Evolutionary conservation across 2,797 vertebrate genomes (phyloP).

Genomic region (Cynodonichthys magdalenae): DNA sequence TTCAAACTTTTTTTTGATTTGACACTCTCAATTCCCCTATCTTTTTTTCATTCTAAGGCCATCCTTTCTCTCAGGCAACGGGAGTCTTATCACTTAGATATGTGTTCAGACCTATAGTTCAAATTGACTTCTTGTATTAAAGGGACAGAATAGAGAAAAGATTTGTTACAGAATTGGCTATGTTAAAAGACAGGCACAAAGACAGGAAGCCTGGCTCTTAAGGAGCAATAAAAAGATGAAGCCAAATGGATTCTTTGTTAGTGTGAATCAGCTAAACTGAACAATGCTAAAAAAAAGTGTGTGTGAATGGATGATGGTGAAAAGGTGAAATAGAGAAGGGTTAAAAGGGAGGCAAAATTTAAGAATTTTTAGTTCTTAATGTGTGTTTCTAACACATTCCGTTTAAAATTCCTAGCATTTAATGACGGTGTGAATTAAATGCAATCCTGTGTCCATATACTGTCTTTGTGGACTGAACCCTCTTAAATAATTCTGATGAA

Average conservation of each 20-base stretch:
- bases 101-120: slow-evolving; percentile 44
- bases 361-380: too few relatives aligned
- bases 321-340: neutral
- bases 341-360: neutral
- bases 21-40: slow-evolving; percentile 5
- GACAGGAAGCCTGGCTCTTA: slow-evolving; percentile 19
- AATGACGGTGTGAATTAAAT: too few relatives aligned
- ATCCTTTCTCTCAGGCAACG: slow-evolving; percentile 15
- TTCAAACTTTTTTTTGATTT: slow-evolving; percentile 56
- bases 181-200: slow-evolving; percentile 23
- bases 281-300: slow-evolving; percentile 9
- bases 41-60: slow-evolving; percentile 12
- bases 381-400: too few relatives aligned
- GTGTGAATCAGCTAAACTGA: slow-evolving; percentile 28
- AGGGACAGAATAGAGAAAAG: slow-evolving; percentile 33
- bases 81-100: slow-evolving; percentile 45
- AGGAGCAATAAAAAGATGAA: slow-evolving; percentile 18
- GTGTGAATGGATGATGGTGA: too few relatives aligned
- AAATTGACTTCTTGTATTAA: slow-evolving; percentile 46
- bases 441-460: too few relatives aligned
- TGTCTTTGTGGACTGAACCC: too few relatives aligned
- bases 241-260: slow-evolving; percentile 20
- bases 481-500: too few relatives aligned
- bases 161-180: slow-evolving; percentile 33
- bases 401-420: too few relatives aligned